phyloP scores from a whole-genome alignment of 2,113 vertebrate species.

The Plotosus lineatus region DNA sequence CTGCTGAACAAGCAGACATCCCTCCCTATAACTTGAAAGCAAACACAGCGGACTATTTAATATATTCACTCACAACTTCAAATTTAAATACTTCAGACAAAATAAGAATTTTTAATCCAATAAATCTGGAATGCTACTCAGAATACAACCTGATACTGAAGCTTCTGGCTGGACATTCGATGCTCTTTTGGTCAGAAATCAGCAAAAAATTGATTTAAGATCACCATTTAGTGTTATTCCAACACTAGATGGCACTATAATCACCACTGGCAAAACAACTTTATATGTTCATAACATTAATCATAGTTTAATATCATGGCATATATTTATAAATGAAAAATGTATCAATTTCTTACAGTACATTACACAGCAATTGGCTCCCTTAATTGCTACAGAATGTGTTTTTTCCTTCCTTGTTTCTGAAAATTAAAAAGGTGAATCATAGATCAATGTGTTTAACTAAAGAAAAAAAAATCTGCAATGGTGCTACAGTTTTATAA shows the following conservation, averaged over 20 bases:
- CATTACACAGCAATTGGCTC: neutral
- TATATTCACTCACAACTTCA: no score
- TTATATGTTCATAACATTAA: neutral
- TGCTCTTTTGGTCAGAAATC: neutral
- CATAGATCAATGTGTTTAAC: no score
- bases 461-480: no score
- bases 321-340: neutral
- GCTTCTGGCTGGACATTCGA: neutral
- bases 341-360: no score
- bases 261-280: neutral
- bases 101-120: no score
- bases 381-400: neutral
- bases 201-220: neutral
- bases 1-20: no score
- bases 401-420: neutral
- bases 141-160: neutral
- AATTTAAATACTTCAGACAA: no score
- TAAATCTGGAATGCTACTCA: neutral
- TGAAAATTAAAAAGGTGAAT: neutral
- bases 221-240: neutral
- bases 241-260: neutral
- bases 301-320: neutral
- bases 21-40: no score
- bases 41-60: no score
- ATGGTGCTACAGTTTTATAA: no score